Evolutionary conservation across 2,797 vertebrate genomes (phyloP).

Genomic region (Columba guinea): DNA sequence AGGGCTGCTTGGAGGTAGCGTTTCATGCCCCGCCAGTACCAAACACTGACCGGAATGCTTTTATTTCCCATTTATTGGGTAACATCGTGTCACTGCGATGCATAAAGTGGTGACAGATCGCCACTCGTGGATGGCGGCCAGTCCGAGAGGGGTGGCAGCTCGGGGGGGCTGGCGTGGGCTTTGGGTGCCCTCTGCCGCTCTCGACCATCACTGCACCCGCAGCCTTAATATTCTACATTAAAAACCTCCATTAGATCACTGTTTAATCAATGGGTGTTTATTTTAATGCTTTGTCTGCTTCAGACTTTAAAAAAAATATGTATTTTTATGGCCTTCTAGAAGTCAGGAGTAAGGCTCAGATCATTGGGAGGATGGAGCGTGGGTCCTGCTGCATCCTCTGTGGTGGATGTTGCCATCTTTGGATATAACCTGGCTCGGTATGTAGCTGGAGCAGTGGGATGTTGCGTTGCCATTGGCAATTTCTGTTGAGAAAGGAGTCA

Average conservation of each 20-base stretch:
- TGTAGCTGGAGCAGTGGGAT: neutral
- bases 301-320: neutral
- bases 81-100: neutral
- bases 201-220: neutral
- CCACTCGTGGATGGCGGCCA: neutral
- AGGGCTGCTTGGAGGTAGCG: neutral
- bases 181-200: constrained; percentile 73
- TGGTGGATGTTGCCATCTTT: rapidly evolving
- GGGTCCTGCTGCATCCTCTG: neutral
- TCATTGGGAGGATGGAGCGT: neutral
- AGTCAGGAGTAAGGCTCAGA: neutral
- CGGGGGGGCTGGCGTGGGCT: neutral
- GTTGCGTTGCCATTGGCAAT: neutral
- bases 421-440: neutral
- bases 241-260: neutral
- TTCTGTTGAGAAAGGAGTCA: neutral
- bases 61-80: neutral
- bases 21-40: neutral
- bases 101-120: neutral
- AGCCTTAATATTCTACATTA: neutral
- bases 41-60: rapidly evolving
- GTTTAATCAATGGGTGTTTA: neutral
- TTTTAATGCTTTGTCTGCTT: neutral
- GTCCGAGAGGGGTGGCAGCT: neutral
- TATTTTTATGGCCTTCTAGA: neutral